Base-by-base conservation (phyloP, 2,888 invertebrate species). In the Zaprionus obscuricornis region DNA sequence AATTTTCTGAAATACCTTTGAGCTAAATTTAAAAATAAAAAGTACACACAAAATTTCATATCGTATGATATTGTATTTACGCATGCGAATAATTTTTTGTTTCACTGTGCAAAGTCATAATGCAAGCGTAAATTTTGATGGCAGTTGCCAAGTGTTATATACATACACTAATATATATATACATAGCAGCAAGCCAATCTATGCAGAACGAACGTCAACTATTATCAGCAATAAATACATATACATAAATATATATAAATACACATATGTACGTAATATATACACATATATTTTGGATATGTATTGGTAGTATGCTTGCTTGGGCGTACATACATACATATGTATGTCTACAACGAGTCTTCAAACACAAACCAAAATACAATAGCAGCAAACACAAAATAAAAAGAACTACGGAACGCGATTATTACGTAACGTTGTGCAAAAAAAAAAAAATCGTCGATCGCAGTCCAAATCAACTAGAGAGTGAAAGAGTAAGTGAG, bases 351-450 rank as follows among this genome's bases (percentile, higher is more conserved):
- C 33, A 33, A 14, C 17, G 14, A 18, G 7, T 29, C 37, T 22
- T 40, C 60, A 69, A 66, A 75, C 68, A 69, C 56, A 67, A 24
- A 22, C 49, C 17, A 18, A 11, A 33, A 36, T 18, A 55, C 16
- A 54, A 8, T 49, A 18, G 36, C 52, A 14, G 42, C 62, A 62
- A 58, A 55, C 51, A 60, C 26, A 67, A 36, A 46, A 47, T 24
- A 39, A 40, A 56, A 33, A 52, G 55, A 73, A 60, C 59, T 60
- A 43, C 17, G 33, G 46, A 81, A 62, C 71, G 78, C 72, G 65
- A 66, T 66, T 74, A 70, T 81, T 81, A 83, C 79, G 85, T 81
- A 81, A 81, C 73, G 49, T 47, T 62, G 43, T 63, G 67, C 66
- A 60, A 56, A 59, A 60, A 42, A 43, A 47, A 24, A 26, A 22